A percentile compares a stretch with the other conserved stretches of the same genome.
Evolutionary conservation across 2,113 vertebrate genomes (phyloP).

Genomic region (Gorsachius goisagi): DNA sequence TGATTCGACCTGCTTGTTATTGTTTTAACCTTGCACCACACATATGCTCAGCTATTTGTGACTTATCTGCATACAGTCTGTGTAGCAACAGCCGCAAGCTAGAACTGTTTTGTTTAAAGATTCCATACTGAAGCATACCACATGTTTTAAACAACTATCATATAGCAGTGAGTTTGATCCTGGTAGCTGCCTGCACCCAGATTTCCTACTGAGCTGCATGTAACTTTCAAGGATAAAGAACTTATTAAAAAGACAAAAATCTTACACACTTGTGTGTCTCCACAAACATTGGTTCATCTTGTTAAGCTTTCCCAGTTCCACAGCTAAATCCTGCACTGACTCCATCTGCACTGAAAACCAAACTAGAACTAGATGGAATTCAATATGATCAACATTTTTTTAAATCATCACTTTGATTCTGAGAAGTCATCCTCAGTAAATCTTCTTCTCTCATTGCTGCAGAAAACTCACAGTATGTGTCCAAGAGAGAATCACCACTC

Average conservation of each 20-base stretch:
- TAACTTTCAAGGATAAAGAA: neutral
- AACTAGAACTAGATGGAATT: neutral
- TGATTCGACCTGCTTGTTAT: constrained; percentile 55
- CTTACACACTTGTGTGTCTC: neutral
- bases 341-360: neutral
- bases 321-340: neutral
- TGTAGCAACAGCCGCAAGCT: neutral
- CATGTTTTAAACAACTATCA: neutral
- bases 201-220: neutral
- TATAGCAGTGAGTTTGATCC: neutral
- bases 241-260: neutral
- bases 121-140: neutral
- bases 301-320: neutral
- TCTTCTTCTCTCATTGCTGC: neutral
- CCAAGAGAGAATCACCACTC: neutral
- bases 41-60: constrained; percentile 43
- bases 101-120: constrained; percentile 25
- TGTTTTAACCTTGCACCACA: constrained; percentile 57
- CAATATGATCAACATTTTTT: neutral
- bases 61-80: constrained; percentile 20
- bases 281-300: neutral
- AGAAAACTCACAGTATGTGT: neutral
- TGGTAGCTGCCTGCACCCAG: neutral
- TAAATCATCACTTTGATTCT: neutral
- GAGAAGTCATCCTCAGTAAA: neutral